Evolutionary conservation across 2,888 invertebrate genomes (phyloP), one percentile per base, ranked within the genome.

Genomic region (Drosophila glabriapex): DNA sequence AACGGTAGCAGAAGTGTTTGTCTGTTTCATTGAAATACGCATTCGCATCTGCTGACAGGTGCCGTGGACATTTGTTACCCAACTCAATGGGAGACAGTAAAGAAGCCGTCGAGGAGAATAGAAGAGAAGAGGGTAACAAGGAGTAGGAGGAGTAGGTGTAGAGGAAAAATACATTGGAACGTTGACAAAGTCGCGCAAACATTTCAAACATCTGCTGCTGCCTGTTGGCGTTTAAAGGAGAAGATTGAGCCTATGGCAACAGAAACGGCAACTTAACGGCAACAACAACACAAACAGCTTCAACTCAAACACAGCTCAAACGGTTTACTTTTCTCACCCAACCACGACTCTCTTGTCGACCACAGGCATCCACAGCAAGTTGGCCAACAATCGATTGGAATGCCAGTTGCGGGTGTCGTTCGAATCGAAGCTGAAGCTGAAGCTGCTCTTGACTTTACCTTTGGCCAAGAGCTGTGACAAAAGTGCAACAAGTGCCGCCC

Each of bases 301-400:
- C 53, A 54, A 59, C 52, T 69, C 53, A 60, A 77, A 87, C 72
- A 79, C 16, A 55, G 43, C 69, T 66, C 72, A 63, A 77, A 87
- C 73, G 81, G 83, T 78, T 85, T 74, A 83, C 89, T 85, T 85
- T 88, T 88, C 83, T 85, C 86, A 83, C 89, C 73, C 74, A 55
- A 69, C 54, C 70, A 69, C 56, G 65, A 74, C 64, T 39, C 31
- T 33, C 16, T 35, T 61, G 41, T 31, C 72, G 60, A 76, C 78
- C 67, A 72, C 59, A 77, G 75, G 74, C 74, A 79, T 85, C 74
- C 75, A 41, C 29, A 58, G 68, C 77, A 73, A 82, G 86, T 82
- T 80, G 71, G 72, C 74, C 80, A 85, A 89, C 84, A 82, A 89
- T 83, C 87, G 89, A 82, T 80, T 71, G 85, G 89, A 86, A 85